phyloP scores from a whole-genome alignment of 2,888 invertebrate genomes.

The Drosophila recens region DNA sequence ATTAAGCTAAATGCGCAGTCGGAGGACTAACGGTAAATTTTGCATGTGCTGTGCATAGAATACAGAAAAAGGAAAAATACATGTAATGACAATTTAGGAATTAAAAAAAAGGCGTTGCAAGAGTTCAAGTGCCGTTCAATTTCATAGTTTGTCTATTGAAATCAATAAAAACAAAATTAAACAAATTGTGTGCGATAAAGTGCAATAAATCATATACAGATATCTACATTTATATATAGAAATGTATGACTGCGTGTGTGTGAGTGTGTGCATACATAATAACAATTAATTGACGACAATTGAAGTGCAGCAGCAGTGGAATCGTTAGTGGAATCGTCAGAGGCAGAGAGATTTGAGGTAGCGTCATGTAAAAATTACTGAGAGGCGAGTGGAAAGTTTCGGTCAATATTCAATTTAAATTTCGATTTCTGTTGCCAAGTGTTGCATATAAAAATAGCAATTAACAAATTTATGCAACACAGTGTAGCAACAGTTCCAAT shows the following conservation, averaged over 20 bases:
- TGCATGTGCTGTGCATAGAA: slow-evolving; percentile 26
- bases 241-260: slow-evolving; percentile 14
- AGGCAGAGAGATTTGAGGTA: slow-evolving; percentile 19
- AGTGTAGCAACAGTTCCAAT: slow-evolving; percentile 33
- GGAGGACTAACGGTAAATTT: slow-evolving; percentile 47
- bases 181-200: slow-evolving; percentile 45
- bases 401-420: slow-evolving; percentile 57
- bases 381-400: slow-evolving; percentile 76
- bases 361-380: slow-evolving; percentile 50
- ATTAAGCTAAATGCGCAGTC: slow-evolving; percentile 16
- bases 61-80: slow-evolving; percentile 12
- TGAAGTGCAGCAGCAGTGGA: slow-evolving; percentile 58
- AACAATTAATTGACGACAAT: slow-evolving; percentile 74
- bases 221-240: slow-evolving; percentile 1
- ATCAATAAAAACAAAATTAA: slow-evolving; percentile 45
- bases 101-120: slow-evolving; percentile 6
- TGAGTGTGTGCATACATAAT: slow-evolving; percentile 32
- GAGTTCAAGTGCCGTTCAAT: slow-evolving; percentile 34
- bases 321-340: background rate
- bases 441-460: slow-evolving; percentile 72
- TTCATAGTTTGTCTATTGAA: slow-evolving; percentile 50
- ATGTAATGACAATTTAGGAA: background rate
- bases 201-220: slow-evolving; percentile 21
- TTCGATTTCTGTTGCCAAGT: slow-evolving; percentile 61
- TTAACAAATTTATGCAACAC: slow-evolving; percentile 77